Evolutionary conservation across 2,797 vertebrate genomes (phyloP), one percentile per base, ranked within the genome.

Genomic region (Apodemus agrarius): DNA sequence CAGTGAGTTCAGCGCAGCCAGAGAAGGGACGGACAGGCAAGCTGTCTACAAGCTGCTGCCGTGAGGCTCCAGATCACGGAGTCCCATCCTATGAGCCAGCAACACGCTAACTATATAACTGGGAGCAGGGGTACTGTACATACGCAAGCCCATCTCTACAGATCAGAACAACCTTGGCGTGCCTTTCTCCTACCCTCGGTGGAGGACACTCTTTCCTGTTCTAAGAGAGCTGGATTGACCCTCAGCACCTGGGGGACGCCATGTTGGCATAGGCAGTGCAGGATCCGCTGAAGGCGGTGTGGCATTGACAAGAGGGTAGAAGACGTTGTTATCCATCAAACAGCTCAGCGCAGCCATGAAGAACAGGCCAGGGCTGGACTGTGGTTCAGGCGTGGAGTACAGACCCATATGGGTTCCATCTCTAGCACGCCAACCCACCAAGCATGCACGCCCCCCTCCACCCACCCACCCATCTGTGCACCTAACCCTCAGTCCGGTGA

Each of bases 1-100:
- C 0, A 1, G 6, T 19, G 85, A 63, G 52, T 26, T 26, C 2
- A 21, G 84, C 9, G 19, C 11, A n/a, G 43, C 26, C 0, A 0
- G 81, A 24, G 61, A 74, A 13, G 14, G 43, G 54, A 22, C 8
- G 4, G 78, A n/a, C 6, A 37, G 13, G 26, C 26, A 3, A 46
- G n/a, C 43, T 92, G 26, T 5, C 61, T 31, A 0, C 0, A 2
- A 89, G 37, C 17, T 7, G 19, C 19, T 34, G 16, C 0, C 1
- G 13, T 6, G 24, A 34, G 6, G 49, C 0, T 0, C 79, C 3
- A 43, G 49, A 13, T 19, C 7, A 0, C 6, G 22, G 16, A 49
- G 17, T 22, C 59, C 82, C 29, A 37, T 14, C 40, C 16, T 22
- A 10, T 8, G 52, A 43, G 22, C 49, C 1, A 0, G 84, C 65